A percentile compares a stretch with the other conserved stretches of the same genome.
phyloP scores from a whole-genome alignment of 2,797 vertebrate genomes.

The Dermochelys coriacea region DNA sequence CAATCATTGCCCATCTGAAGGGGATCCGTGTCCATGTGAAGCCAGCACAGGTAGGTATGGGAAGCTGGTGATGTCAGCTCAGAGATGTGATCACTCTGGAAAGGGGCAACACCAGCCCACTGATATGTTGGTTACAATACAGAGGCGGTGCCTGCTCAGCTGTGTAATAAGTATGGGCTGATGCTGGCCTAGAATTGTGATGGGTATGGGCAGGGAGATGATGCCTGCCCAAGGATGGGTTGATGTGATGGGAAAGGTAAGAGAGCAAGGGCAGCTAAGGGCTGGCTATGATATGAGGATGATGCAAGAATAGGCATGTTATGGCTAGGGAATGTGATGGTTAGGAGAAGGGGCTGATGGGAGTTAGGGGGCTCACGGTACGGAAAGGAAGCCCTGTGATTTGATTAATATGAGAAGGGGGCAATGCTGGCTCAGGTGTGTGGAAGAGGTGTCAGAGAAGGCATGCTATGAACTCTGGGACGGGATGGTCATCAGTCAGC shows the following conservation, averaged over 20 bases:
- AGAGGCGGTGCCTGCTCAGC: neutral
- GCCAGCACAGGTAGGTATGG: neutral
- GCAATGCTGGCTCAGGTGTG: neutral
- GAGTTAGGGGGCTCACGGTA: neutral
- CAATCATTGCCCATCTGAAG: neutral
- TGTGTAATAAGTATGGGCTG: neutral
- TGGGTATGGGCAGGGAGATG: fast-evolving
- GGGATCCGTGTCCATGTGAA: fast-evolving
- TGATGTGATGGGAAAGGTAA: neutral
- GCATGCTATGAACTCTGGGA: too few species aligned
- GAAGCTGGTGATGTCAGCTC: neutral
- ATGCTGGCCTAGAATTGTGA: neutral
- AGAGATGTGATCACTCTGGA: neutral
- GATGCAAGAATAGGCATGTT: fast-evolving
- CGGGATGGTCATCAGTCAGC: neutral
- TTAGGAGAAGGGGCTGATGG: fast-evolving
- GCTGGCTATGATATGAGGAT: neutral
- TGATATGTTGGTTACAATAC: neutral
- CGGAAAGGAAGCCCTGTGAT: neutral
- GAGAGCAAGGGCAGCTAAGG: fast-evolving
- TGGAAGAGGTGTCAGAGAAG: fast-evolving
- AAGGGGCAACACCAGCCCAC: neutral
- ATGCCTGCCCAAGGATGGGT: neutral
- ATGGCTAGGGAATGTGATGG: neutral
- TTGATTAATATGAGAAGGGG: neutral